These are phyloP conservation scores for Oegoconia quadripuncta DNA, from an alignment of 2,888 invertebrate species.

Conservation along the genomic window DNA sequence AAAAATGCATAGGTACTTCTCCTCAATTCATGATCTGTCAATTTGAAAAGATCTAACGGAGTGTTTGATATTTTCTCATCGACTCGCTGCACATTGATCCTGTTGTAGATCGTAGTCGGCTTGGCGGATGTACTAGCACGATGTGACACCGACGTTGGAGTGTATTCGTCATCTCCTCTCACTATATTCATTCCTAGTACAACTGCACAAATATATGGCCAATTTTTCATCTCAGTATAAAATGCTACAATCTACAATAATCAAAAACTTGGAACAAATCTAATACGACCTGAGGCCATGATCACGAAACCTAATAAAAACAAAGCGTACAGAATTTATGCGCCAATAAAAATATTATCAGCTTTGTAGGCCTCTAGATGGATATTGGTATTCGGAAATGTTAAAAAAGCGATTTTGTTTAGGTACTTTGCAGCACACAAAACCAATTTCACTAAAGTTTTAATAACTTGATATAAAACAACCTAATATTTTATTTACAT, in stretches of 20 bases:
- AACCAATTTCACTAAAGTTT: too few relatives aligned
- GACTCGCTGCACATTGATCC: conserved; percentile 24
- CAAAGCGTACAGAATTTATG: too few relatives aligned
- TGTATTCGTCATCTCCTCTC: conserved; percentile 12
- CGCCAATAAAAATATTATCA: too few relatives aligned
- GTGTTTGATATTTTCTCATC: conserved; percentile 11
- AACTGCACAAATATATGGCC: conserved; percentile 7
- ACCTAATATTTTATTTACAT: too few relatives aligned
- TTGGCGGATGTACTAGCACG: conserved; percentile 27
- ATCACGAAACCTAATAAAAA: too few relatives aligned
- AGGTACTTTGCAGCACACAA: too few relatives aligned
- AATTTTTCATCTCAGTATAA: conserved; percentile 4
- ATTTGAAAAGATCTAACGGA: conserved; percentile 26
- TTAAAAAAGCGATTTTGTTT: too few relatives aligned
- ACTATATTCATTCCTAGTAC: conserved; percentile 4
- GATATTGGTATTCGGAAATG: too few relatives aligned
- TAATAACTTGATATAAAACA: too few relatives aligned
- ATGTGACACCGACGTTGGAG: conserved; percentile 28
- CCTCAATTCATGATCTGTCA: conserved; percentile 14
- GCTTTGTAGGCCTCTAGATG: too few relatives aligned
- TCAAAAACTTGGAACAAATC: too few relatives aligned
- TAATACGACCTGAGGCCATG: too few relatives aligned
- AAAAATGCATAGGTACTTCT: conserved; percentile 24
- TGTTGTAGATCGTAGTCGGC: conserved; percentile 29
- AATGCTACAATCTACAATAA: background rate